Percentiles rank a stretch among this genome's conserved stretches.
phyloP scores from a whole-genome alignment of 2,888 invertebrate genomes.

The Hirtodrosophila alboralis region DNA sequence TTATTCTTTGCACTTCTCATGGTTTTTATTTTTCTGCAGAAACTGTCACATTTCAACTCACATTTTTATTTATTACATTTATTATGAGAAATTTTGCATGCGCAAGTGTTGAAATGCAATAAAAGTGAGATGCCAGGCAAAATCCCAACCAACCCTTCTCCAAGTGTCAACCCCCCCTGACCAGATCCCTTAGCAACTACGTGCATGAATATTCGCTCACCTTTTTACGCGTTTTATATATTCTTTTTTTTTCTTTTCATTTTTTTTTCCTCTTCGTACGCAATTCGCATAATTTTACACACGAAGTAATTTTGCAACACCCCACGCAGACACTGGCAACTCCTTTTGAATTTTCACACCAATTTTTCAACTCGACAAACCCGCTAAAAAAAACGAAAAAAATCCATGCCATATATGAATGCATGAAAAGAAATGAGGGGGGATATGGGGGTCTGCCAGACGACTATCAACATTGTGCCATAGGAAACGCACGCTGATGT shows the following conservation, averaged over 20 bases:
- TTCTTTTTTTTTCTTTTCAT: conserved; percentile 34
- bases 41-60: conserved; percentile 80
- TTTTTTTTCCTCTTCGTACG: conserved; percentile 52
- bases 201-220: conserved; percentile 78
- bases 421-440: conserved; percentile 25
- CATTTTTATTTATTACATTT: conserved; percentile 79
- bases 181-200: conserved; percentile 32
- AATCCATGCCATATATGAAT: conserved; percentile 43
- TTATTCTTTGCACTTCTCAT: conserved; percentile 3
- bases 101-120: conserved; percentile 79
- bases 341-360: conserved; percentile 83
- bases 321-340: conserved; percentile 70
- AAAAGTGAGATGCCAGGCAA: conserved; percentile 74
- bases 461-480: conserved; percentile 71
- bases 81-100: conserved; percentile 80
- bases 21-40: conserved; percentile 36
- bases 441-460: conserved; percentile 12
- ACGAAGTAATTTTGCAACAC: conserved; percentile 80
- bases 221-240: conserved; percentile 44
- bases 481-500: conserved; percentile 79
- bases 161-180: conserved; percentile 20
- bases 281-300: conserved; percentile 81
- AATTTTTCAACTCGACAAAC: conserved; percentile 82
- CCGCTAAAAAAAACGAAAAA: conserved; percentile 57
- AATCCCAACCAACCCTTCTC: conserved; percentile 1